Base-by-base conservation (phyloP, 2,888 invertebrate species). In the Polydrusus tereticollis region DNA sequence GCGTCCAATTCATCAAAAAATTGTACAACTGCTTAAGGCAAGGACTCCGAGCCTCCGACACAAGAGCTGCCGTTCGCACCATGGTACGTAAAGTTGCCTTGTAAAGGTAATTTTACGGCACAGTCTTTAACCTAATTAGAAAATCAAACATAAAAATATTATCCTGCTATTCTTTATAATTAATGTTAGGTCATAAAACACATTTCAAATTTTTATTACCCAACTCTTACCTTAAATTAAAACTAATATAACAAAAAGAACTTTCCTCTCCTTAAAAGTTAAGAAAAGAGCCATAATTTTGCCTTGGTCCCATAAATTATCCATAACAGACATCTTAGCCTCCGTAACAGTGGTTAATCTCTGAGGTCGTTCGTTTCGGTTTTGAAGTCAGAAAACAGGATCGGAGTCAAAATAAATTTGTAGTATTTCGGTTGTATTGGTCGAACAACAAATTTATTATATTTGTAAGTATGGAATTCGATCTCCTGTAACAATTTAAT, bases 241-340 rank as follows among this genome's bases (percentile, higher is more conserved):
- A 55, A 55, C 29, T 55, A 55, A 55, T 55, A 29, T n/a, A n/a
- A 33, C 21, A 10, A 26, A 10, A 29, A 16, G 52, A 29, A 33
- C 10, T 16, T 33, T 55, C 23, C 29, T 55, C 10, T 55, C 29
- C 29, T 29, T 55, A 16, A 23, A 29, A 55, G 52, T 55, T 55
- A 55, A 26, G 29, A 55, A 14, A 55, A 29, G 16, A 14, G 52
- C 23, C 29, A 29, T 29, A 29, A 55, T 16, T 55, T 29, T 10
- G 8, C 18, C 29, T 16, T 16, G 29, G 29, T 55, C 29, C 52
- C 29, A 55, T 29, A 29, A 55, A 55, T 55, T 55, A 55, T 4
- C 52, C 52, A 55, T 29, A 29, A 33, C 18, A 55, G 52, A 29
- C 52, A 55, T 55, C 29, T 55, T 33, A 29, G 52, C 52, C 18